phyloP scores from a whole-genome alignment of 2,888 invertebrate genomes.

The Leptinotarsa peninsularis region DNA sequence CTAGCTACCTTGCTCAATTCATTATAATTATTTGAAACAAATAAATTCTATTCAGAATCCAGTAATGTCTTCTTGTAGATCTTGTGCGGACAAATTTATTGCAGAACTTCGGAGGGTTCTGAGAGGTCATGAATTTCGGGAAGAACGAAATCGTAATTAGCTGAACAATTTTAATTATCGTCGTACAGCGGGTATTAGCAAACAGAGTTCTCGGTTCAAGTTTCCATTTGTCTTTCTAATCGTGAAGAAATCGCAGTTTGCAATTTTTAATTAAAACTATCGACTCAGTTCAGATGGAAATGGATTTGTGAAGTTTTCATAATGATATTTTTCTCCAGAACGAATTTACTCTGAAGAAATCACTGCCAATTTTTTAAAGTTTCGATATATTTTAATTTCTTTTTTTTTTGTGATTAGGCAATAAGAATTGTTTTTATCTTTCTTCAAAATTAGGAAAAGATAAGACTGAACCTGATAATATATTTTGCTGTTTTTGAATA shows the following conservation, averaged over 20 bases:
- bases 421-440: too few relatives aligned
- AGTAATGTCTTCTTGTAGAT: conserved; percentile 29
- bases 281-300: conserved; percentile 10
- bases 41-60: neutral
- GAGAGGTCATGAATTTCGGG: conserved; percentile 38
- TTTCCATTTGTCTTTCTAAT: conserved; percentile 51
- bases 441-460: too few relatives aligned
- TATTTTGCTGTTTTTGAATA: too few relatives aligned
- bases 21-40: neutral
- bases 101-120: conserved; percentile 37
- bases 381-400: too few relatives aligned
- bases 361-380: too few relatives aligned
- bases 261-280: conserved; percentile 47
- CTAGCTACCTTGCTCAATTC: too few relatives aligned
- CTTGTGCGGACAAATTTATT: conserved; percentile 42
- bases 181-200: conserved; percentile 49
- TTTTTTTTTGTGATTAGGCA: too few relatives aligned
- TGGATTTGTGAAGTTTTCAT: neutral
- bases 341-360: too few relatives aligned
- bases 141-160: conserved; percentile 49
- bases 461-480: too few relatives aligned
- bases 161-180: conserved; percentile 53
- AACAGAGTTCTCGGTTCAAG: conserved; percentile 49
- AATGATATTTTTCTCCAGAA: neutral
- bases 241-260: conserved; percentile 43